Conservation (phyloP, 2,888 invertebrate species). For the Hypomecis atomaria region DNA sequence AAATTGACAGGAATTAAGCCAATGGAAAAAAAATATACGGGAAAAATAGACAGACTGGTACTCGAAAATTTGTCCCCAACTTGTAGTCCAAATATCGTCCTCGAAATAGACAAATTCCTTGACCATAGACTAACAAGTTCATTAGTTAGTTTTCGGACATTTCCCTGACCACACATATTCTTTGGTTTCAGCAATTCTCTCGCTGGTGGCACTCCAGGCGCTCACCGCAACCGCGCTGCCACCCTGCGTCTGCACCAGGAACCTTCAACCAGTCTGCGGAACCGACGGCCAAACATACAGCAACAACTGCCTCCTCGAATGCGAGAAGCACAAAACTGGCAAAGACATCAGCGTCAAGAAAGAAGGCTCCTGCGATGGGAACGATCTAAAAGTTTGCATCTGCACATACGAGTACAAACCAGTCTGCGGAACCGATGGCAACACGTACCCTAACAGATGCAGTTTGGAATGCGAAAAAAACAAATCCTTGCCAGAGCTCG, state of each 20-base stretch:
- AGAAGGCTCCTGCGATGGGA: slow-evolving; percentile 28
- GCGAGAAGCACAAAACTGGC: slow-evolving; percentile 53
- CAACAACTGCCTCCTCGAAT: slow-evolving; percentile 86
- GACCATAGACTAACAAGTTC: no score
- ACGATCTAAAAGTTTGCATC: slow-evolving; percentile 6
- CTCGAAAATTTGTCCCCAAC: no score
- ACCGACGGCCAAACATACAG: slow-evolving; percentile 89
- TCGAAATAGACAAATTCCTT: no score
- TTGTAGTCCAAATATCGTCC: no score
- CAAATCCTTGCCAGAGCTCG: slow-evolving; percentile 9
- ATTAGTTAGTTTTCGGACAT: no score
- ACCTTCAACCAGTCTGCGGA: slow-evolving; percentile 86
- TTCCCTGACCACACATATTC: background rate
- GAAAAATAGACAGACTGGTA: no score
- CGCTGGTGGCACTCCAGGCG: slow-evolving; percentile 45
- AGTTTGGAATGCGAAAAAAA: slow-evolving; percentile 13
- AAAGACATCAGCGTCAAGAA: slow-evolving; percentile 31
- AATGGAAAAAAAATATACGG: no score
- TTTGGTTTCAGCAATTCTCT: slow-evolving; percentile 50
- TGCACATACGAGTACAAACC: slow-evolving; percentile 34
- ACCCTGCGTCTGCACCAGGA: slow-evolving; percentile 58
- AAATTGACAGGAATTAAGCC: no score
- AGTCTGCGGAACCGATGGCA: slow-evolving; percentile 34
- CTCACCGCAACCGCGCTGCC: slow-evolving; percentile 48
- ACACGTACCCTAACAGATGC: slow-evolving; percentile 32